Percentiles rank a stretch among this genome's conserved stretches.
phyloP scores from a whole-genome alignment of 1,140 invertebrate genomes.

The Harpegnathos saltator region DNA sequence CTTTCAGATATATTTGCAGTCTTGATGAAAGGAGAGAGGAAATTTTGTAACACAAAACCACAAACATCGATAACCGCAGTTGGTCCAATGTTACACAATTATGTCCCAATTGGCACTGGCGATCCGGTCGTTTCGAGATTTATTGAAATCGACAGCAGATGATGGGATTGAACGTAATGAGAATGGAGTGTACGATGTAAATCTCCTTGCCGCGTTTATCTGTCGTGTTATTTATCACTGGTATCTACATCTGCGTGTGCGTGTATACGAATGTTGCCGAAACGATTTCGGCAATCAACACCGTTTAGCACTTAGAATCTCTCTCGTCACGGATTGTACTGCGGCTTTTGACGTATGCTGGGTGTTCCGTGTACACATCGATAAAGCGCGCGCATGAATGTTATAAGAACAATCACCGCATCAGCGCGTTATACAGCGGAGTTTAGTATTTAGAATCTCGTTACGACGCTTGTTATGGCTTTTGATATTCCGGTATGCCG shows the following conservation, averaged over 20 bases:
- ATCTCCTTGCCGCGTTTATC: conserved; percentile 21
- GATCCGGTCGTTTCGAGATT: conserved; percentile 8
- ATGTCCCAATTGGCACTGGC: conserved; percentile 7
- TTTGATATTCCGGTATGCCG: conserved; percentile 13
- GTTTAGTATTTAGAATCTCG: conserved; percentile 55
- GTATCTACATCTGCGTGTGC: too few species aligned
- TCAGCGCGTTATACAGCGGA: conserved; percentile 25
- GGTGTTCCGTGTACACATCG: too few species aligned
- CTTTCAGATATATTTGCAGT: conserved; percentile 14
- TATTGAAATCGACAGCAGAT: conserved; percentile 17
- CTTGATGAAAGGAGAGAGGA: conserved; percentile 5
- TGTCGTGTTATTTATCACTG: background rate
- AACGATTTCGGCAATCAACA: background rate
- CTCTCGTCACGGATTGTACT: too few species aligned
- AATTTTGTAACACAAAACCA: conserved; percentile 20
- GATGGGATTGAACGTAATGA: conserved; percentile 13
- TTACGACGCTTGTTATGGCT: conserved; percentile 20
- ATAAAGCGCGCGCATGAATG: background rate
- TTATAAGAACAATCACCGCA: conserved; percentile 1
- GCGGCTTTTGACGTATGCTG: too few species aligned
- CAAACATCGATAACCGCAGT: background rate
- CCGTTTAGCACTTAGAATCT: background rate
- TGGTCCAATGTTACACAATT: conserved; percentile 6
- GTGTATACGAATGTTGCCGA: background rate
- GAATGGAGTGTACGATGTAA: conserved; percentile 2